These are phyloP conservation scores for Drosophila tropicalis DNA, from an alignment of 1,140 invertebrate genomes.

Conservation along the genomic window DNA sequence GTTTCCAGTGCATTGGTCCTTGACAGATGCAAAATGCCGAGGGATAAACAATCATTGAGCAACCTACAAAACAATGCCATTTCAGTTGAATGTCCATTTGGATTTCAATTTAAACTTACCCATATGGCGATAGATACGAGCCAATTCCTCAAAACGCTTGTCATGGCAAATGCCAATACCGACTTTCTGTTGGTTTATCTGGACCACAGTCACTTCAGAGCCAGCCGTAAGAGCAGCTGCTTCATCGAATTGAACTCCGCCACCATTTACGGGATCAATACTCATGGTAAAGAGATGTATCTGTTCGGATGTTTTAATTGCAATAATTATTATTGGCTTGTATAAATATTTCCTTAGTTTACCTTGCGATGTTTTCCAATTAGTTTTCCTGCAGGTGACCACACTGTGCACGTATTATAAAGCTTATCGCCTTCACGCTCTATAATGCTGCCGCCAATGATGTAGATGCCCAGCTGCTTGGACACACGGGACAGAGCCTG, in stretches of 20 bases:
- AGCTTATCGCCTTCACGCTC: slow-evolving; percentile 87
- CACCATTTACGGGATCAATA: slow-evolving; percentile 86
- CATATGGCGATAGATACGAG: slow-evolving; percentile 89
- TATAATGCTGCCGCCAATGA: slow-evolving; percentile 96
- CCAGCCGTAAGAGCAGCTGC: slow-evolving; percentile 92
- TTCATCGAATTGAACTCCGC: slow-evolving; percentile 95
- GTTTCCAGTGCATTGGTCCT: slow-evolving; percentile 95
- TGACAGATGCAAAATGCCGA: slow-evolving; percentile 99
- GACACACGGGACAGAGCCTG: slow-evolving; percentile 89
- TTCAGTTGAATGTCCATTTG: too few relatives aligned
- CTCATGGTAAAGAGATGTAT: slow-evolving; percentile 98
- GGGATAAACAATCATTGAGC: slow-evolving; percentile 93
- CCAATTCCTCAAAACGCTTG: slow-evolving; percentile 95
- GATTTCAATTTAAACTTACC: slow-evolving; percentile 39
- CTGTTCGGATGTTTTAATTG: slow-evolving; percentile 23
- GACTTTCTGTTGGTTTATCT: slow-evolving; percentile 89
- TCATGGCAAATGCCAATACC: slow-evolving; percentile 98
- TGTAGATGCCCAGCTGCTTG: slow-evolving; percentile 89
- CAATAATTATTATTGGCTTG: neutral
- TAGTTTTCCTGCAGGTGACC: slow-evolving; percentile 90
- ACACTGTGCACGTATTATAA: slow-evolving; percentile 96
- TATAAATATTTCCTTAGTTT: slow-evolving; percentile 14
- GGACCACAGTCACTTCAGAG: slow-evolving; percentile 89
- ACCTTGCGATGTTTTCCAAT: slow-evolving; percentile 90
- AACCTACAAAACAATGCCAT: slow-evolving; percentile 85